Evolutionary conservation across 2,797 vertebrate genomes (phyloP), one percentile per base, ranked within the genome.

Genomic region (Hydrolagus colliei): DNA sequence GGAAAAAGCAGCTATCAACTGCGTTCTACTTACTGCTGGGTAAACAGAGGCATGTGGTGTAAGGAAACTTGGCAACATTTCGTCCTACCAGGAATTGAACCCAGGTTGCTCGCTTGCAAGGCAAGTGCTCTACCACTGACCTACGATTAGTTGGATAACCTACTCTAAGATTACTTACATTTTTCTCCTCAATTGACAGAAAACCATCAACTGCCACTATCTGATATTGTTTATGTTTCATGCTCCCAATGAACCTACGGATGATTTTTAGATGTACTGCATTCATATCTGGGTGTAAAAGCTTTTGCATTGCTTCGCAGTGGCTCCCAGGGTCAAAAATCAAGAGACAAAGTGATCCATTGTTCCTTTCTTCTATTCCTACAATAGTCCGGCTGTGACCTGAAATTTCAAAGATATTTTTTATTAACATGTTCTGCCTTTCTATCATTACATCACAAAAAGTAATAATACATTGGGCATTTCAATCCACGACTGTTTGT

Each of bases 181-280:
- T 88, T 91, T 95, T 97, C 88, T 98, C 96, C 86, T 96, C 95
- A 20, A 90, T 87, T 27, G 96, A 92, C 62, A 99, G 90, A 7
- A 93, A 68, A 0, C 95, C 96, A 88, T 95, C 94, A 87, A 94
- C 90, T 75, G 93, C 89, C 88, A 98, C 95, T 88, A 98, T 92
- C 89, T 99, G 97, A 92, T 98, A 98, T 63, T 98, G 97, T 86
- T 92, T 94, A 91, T 97, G 95, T 91, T 96, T 98, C 86, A 99
- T 91, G 90, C 91, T 92, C 85, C 93, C 86, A 16, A 93, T 87
- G 87, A 91, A 94, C 89, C 92, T 97, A 74, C 94, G 92, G 85
- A 98, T 87, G 0, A 90, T 89, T 86, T 89, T 95, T 82, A 97
- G 73, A 78, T 86, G 91, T 27, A 88, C 18, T 41, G 90, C 82